Base-by-base conservation (phyloP, 1,140 invertebrate species). In the Papilio dardanus region DNA sequence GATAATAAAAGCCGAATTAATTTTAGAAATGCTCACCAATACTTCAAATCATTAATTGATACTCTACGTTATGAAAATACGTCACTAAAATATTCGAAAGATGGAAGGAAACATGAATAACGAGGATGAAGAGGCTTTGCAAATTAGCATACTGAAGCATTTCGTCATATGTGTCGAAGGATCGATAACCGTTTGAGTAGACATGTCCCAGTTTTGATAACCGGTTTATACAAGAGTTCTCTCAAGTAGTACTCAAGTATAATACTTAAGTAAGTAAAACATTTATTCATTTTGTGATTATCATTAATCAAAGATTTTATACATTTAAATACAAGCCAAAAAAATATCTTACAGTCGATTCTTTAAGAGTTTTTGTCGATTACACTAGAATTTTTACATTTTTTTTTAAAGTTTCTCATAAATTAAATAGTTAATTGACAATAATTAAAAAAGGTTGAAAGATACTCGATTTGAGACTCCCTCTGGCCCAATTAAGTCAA, bases 141-240 rank as follows among this genome's bases (percentile, higher is more conserved):
- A 73, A 73, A 73, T 73, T 73, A 73, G 30, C 46, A 54, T 54
- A 58, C 46, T 73, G 46, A 58, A 73, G 28, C 46, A 73, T 54
- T 73, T 54, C 35, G 24, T 58, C 71, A 73, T n/a, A n/a, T 73
- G 50, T 58, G 71, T 28, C 46, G 71, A 73, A 33, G 46, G 46
- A 54, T 73, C 71, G 42, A 73, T 73, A 50, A 35, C 30, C 46
- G 46, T 33, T 73, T 19, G 42, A 73, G 46, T 58, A 58, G 71
- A 73, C 30, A 42, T 69, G 71, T 54, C 71, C 71, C 31, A 73
- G 42, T 33, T 73, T 33, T 46, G n/a, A 73, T 58, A 28, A 73
- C 46, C n/a, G 40, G 40, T 50, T 71, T 31, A 50, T 30, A 71
- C 35, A 46, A 46, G 46, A 40, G 21, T 37, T 37, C n/a, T n/a